These are phyloP conservation scores for Tragelaphus eurycerus DNA, from an alignment of 2,797 vertebrate species.

Conservation along the genomic window DNA sequence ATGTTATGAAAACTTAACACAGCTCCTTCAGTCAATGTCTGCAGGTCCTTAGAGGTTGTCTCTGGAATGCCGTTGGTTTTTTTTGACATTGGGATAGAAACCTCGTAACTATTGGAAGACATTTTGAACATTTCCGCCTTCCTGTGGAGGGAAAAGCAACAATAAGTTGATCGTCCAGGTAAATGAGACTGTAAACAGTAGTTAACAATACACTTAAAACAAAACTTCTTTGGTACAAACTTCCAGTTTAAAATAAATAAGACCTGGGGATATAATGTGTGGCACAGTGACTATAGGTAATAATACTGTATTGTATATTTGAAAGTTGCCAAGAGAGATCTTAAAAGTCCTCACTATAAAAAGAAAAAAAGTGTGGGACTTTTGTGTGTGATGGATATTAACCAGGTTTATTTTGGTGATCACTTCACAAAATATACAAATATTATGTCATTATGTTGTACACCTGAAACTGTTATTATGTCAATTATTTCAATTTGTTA, in stretches of 20 bases:
- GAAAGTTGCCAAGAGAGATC: background rate
- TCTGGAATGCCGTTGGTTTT: slow-evolving; percentile 63
- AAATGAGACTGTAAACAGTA: background rate
- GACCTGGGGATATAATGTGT: background rate
- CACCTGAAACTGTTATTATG: background rate
- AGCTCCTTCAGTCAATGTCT: background rate
- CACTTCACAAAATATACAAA: background rate
- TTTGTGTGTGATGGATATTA: background rate
- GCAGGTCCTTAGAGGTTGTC: background rate
- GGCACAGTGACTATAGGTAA: background rate
- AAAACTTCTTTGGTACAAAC: background rate
- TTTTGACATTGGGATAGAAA: slow-evolving; percentile 73
- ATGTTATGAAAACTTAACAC: slow-evolving; percentile 83
- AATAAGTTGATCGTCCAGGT: background rate
- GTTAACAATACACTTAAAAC: background rate
- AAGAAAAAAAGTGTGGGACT: background rate
- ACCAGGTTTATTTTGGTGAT: background rate
- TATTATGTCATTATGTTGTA: background rate
- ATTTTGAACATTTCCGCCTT: slow-evolving; percentile 67
- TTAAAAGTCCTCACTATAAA: background rate
- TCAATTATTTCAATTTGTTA: background rate
- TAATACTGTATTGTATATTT: background rate
- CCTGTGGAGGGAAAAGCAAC: slow-evolving; percentile 57
- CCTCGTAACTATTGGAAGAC: slow-evolving; percentile 69
- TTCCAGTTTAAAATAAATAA: background rate